phyloP scores from a whole-genome alignment of 2,797 vertebrate genomes.

The Avahi laniger region DNA sequence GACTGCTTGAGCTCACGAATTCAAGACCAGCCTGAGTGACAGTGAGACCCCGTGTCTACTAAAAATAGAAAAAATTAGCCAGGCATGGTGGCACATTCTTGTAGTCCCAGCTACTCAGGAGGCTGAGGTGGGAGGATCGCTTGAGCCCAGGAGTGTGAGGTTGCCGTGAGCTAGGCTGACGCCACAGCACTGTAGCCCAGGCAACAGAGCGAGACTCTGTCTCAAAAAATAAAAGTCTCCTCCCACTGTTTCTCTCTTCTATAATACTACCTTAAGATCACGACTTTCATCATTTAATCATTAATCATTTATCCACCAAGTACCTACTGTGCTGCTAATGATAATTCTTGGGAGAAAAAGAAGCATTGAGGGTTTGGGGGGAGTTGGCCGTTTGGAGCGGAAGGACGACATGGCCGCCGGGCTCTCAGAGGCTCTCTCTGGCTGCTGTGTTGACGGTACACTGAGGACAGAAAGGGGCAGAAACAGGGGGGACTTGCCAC shows the following conservation, averaged over 20 bases:
- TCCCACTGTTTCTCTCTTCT: not conserved
- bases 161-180: too few species aligned
- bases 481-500: not conserved
- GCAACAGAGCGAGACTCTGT: too few species aligned
- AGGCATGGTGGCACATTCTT: fast-evolving
- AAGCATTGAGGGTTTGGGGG: not conserved
- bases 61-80: too few species aligned
- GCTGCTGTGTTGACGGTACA: not conserved
- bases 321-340: not conserved
- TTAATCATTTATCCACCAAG: not conserved
- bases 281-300: not conserved
- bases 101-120: too few species aligned
- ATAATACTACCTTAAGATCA: not conserved
- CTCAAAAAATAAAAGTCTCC: too few species aligned
- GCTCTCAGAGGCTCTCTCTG: not conserved
- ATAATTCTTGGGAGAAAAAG: not conserved
- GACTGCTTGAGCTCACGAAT: too few species aligned
- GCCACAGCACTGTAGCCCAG: too few species aligned
- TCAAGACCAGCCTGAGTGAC: too few species aligned
- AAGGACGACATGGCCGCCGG: not conserved
- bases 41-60: too few species aligned
- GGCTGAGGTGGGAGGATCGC: too few species aligned
- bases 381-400: not conserved
- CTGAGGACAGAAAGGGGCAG: not conserved
- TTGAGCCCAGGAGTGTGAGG: too few species aligned